Evolutionary conservation across 2,113 vertebrate genomes (phyloP).

Genomic region (Dermatemys mawii): DNA sequence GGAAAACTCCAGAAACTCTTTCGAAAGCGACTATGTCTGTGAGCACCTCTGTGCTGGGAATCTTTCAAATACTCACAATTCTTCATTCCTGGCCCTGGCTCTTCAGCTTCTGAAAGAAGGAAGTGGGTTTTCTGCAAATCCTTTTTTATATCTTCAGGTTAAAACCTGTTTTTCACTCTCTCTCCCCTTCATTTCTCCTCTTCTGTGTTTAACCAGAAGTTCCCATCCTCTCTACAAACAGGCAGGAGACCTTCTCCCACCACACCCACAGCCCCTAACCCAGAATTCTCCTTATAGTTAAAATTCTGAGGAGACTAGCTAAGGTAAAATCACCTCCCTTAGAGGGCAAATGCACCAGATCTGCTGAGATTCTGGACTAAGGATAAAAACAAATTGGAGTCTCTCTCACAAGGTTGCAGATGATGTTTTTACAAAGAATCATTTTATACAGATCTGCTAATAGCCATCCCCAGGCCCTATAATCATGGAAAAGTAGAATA

Average conservation of each 20-base stretch:
- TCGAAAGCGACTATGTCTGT: neutral
- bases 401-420: fast-evolving
- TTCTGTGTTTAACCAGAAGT: neutral
- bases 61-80: fast-evolving
- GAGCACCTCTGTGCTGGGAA: neutral
- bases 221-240: neutral
- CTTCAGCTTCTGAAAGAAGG: fast-evolving
- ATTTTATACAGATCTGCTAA: neutral
- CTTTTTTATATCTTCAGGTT: neutral
- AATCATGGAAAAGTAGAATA: neutral
- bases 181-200: neutral
- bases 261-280: neutral
- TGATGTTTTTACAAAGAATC: neutral
- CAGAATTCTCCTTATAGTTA: neutral
- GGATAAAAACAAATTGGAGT: neutral
- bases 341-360: neutral
- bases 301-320: neutral
- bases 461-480: neutral
- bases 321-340: neutral
- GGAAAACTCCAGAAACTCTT: neutral
- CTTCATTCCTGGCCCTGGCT: neutral
- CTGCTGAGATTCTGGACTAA: neutral
- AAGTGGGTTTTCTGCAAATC: neutral
- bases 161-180: neutral
- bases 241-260: neutral